Conservation (phyloP, 2,113 vertebrate species). For the Ammospiza caudacuta region DNA sequence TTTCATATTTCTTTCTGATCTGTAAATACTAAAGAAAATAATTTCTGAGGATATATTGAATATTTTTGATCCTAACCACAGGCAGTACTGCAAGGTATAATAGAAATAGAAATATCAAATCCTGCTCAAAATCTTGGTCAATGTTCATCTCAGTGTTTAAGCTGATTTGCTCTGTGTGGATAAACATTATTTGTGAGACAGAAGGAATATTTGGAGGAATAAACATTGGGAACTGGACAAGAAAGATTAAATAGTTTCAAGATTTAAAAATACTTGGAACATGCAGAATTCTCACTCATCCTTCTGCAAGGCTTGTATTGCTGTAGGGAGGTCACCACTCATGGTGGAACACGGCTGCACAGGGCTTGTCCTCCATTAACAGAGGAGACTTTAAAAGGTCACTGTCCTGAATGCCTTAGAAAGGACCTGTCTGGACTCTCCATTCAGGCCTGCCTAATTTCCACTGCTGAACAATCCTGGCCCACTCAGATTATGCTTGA, state of each 20-base stretch:
- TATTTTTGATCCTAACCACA: not conserved
- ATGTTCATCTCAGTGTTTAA: not conserved
- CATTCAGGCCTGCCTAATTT: not conserved
- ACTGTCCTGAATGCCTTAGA: not conserved
- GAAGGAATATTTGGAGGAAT: not conserved
- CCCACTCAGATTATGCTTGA: not conserved
- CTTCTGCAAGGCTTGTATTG: not conserved
- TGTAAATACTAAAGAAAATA: not conserved
- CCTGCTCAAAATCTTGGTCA: not conserved
- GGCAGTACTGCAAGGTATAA: not conserved
- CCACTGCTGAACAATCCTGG: not conserved
- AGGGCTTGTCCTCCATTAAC: not conserved
- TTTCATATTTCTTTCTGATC: not conserved
- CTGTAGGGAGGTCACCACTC: not conserved
- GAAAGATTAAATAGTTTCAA: not conserved
- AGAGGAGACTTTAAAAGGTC: not conserved
- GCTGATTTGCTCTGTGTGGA: not conserved
- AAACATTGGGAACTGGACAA: not conserved
- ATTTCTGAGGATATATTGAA: not conserved
- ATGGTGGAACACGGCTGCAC: fast-evolving
- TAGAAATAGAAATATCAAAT: not conserved
- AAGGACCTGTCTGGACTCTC: not conserved
- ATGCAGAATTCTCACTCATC: not conserved
- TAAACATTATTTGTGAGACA: not conserved
- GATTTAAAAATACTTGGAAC: not conserved